Base-by-base conservation (phyloP, 1,140 invertebrate species). In the Theocolax elegans region DNA sequence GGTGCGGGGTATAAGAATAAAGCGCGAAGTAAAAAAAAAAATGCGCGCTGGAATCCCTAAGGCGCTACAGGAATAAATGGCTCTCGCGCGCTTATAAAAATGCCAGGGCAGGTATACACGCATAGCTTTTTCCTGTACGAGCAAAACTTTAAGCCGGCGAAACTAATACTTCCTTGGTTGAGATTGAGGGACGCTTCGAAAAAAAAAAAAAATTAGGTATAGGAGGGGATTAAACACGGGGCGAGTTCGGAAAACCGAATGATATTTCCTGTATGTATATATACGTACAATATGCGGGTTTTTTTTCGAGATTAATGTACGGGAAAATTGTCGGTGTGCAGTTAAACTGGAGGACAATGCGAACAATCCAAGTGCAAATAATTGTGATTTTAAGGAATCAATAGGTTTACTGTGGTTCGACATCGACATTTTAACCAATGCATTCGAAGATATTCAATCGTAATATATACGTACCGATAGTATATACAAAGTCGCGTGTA, bases 281-380 rank as follows among this genome's bases (percentile, higher is more conserved):
- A n/a, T n/a, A n/a, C n/a, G 38, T 46, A 46, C 4, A 10, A 35
- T 46, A 46, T 46, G 15, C 31, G 13, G 27, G 51, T 27, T 67
- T 13, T 67, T 51, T 67, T 67, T 67, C 53, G 53, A 15, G 27
- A 67, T 58, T 53, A 67, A 67, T 67, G 64, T 67, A 58, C 51
- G 42, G 65, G 54, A 67, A 67, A 67, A 67, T 67, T 51, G 65
- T 59, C 31, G 31, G 35, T 13, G 31, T 10, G 31, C 31, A 35
- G 10, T 10, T 6, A 35, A 6, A 35, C 31, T n/a, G n/a, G n/a
- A n/a, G n/a, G n/a, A 44, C 27, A 48, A 60, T 51, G 46, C 62
- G 29, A 31, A 59, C 38, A 67, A 59, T 58, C 42, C 13, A 23
- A 58, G 27, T 17, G 54, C 53, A 29, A 59, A 49, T 67, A 59